Evolutionary conservation across 1,140 invertebrate species (phyloP).

Genomic region (Drosophila obscura): DNA sequence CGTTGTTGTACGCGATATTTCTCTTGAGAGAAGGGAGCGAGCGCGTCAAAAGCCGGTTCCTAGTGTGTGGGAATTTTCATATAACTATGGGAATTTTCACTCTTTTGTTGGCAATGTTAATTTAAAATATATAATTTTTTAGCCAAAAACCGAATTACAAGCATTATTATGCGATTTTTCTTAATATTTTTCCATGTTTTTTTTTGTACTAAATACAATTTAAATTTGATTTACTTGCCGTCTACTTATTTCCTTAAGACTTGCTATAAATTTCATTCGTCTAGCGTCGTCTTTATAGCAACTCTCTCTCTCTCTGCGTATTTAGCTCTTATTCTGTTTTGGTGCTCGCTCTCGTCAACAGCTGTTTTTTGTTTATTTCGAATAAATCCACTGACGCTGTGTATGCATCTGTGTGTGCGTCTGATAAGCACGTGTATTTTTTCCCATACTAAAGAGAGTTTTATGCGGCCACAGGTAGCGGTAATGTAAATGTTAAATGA

Average conservation of each 20-base stretch:
- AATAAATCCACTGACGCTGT: conserved; percentile 60
- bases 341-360: conserved; percentile 36
- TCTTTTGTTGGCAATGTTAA: not conserved
- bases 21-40: not conserved
- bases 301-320: not conserved
- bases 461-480: conserved; percentile 49
- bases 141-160: too few relatives aligned
- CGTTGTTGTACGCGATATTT: not conserved
- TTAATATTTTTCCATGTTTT: too few relatives aligned
- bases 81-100: not conserved
- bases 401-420: conserved; percentile 14
- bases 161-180: too few relatives aligned
- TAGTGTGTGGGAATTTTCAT: conserved; percentile 22
- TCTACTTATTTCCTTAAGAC: not conserved
- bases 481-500: not conserved
- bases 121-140: not conserved
- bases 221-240: not conserved
- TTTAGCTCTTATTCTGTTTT: conserved; percentile 13
- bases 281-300: conserved; percentile 28
- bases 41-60: conserved; percentile 13
- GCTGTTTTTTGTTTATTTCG: conserved; percentile 79
- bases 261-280: conserved; percentile 18
- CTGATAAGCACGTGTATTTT: conserved; percentile 78
- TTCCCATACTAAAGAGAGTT: conserved; percentile 19
- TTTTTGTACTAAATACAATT: not conserved